Base-by-base conservation (phyloP, 1,140 invertebrate genomes). In the Bombus breviceps region DNA sequence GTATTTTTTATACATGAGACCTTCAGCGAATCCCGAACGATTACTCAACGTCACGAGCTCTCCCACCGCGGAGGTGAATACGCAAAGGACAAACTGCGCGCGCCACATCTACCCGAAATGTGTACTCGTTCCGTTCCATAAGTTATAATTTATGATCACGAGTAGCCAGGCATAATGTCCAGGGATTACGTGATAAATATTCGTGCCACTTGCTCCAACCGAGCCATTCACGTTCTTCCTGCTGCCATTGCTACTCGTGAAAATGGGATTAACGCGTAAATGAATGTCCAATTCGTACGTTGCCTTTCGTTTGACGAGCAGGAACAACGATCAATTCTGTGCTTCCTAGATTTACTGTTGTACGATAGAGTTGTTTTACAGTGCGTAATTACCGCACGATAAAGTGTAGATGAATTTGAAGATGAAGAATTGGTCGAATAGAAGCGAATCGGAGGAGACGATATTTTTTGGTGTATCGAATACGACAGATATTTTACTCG, bases 81-180 rank as follows among this genome's bases (percentile, higher is more conserved):
- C 59, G 73, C 76, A 68, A 83, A 83, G 73, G 57, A 76, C 72
- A 76, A 76, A 83, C 71, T 83, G 72, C 59, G 59, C 73, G 28
- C 39, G 81, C 59, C 34, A 37, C 15, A 66, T 62, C 81, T 76
- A 53, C 34, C 73, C 59, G 73, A 83, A 83, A 83, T 37, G 72
- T 76, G 74, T 83, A 83, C 72, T 76, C 72, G 81, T 83, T 83
- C 81, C 81, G 66, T 83, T 83, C 72, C 59, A 83, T 83, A 76
- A 74, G 81, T 83, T 83, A 83, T 83, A 83, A 83, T 83, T 83
- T 83, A 83, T 83, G 81, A 83, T 66, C 81, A 83, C 59, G 72
- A 83, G 59, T 83, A 83, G 72, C 59, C 41, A 39, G n/a, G 59
- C 73, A 83, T 83, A 83, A 76, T 83, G 59, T 66, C 59, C 72